phyloP scores from a whole-genome alignment of 2,797 vertebrate species.

The Staurois parvus region DNA sequence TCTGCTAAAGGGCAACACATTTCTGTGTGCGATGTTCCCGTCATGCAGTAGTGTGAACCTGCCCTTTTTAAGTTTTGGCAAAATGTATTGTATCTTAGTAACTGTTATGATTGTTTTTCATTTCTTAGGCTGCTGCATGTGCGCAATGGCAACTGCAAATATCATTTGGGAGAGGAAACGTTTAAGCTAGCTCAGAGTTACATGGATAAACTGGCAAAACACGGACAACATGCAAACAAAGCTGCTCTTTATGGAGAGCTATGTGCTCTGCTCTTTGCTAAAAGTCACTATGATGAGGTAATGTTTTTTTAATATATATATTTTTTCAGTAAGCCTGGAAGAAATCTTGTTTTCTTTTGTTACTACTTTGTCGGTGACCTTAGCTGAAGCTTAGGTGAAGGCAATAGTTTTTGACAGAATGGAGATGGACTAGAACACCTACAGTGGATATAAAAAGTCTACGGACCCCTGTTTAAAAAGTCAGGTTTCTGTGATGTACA shows the following conservation, averaged over 20 bases:
- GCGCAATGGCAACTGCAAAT: slow-evolving; percentile 97
- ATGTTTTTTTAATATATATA: neutral
- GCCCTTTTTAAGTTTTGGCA: neutral
- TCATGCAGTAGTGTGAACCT: no score
- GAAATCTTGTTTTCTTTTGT: no score
- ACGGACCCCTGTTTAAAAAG: no score
- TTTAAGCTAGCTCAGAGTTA: slow-evolving; percentile 97
- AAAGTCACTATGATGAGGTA: slow-evolving; percentile 99
- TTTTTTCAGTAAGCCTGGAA: neutral
- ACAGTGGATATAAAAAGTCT: no score
- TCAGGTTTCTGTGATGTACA: no score
- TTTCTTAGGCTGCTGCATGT: slow-evolving; percentile 91
- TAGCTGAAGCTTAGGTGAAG: no score
- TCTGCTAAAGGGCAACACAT: no score
- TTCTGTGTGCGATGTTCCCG: no score
- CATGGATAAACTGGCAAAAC: slow-evolving; percentile 96
- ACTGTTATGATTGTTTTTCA: slow-evolving; percentile 13
- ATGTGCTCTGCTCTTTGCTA: slow-evolving; percentile 96
- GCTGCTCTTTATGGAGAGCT: slow-evolving; percentile 96
- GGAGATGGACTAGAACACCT: no score
- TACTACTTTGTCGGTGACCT: no score
- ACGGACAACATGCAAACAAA: slow-evolving; percentile 96
- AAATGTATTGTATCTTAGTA: neutral
- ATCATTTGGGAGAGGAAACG: slow-evolving; percentile 97
- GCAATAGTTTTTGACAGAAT: no score